Evolutionary conservation across 2,888 invertebrate species (phyloP), one percentile per base, ranked within the genome.

Genomic region (Heliconius ethilla): DNA sequence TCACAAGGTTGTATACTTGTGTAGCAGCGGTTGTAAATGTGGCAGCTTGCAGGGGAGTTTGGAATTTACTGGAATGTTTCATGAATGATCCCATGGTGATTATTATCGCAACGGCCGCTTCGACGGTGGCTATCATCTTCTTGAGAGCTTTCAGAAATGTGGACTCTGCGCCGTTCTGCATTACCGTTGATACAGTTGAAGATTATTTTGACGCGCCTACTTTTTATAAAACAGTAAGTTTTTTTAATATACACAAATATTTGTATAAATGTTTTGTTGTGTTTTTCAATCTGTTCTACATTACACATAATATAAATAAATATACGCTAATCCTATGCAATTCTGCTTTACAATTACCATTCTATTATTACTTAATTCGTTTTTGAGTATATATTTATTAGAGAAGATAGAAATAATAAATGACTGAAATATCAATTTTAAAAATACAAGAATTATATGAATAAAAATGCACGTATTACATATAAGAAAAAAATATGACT

Each of bases 21-120:
- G 86, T 96, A 75, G 97, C 96, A 86, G 96, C 96, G 1, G 93
- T 97, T 79, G 95, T 96, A 79, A 97, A 97, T 88, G 96, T 97
- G 3, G 97, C 97, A 85, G 96, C 97, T 80, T 97, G 97, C 97
- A 94, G 97, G 15, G 97, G 97, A 1, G 95, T 96, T 25, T 97
- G 97, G 97, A 91, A 92, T 77, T 89, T 95, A 22, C 92, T 97
- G 84, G 89, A 95, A 81, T 95, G 95, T 82, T 96, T 96, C 33
- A 95, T 94, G 76, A 89, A 87, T 79, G 92, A 89, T 83, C 87
- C 84, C 67, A 91, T 86, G 70, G 91, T 95, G 69, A 92, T 96
- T 29, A 90, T 95, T 59, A 89, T 95, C 13, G 95, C 96, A 0
- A 95, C 96, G 0, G 84, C 94, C 11, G 91, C 95, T 15, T 95